Percentiles rank a stretch among this genome's conserved stretches.
Conservation (phyloP, 2,888 invertebrate genomes). For the Teleiodes luculella region DNA sequence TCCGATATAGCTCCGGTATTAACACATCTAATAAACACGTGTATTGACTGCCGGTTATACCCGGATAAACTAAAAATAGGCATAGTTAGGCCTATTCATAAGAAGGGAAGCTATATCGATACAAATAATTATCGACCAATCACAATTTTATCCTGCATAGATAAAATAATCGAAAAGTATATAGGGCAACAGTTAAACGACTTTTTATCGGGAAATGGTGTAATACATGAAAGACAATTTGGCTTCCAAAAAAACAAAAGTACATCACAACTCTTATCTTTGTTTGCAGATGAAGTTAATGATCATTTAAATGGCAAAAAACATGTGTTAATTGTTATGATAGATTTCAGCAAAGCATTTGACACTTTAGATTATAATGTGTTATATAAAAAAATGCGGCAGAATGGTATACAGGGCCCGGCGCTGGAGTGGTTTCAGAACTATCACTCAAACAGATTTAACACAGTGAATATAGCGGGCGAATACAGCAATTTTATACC, state of each 20-base stretch:
- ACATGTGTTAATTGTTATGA: background rate
- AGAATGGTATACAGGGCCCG: too few species aligned
- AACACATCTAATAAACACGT: background rate
- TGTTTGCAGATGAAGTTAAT: conserved; percentile 13
- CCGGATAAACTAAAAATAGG: background rate
- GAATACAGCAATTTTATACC: too few species aligned
- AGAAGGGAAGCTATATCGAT: background rate
- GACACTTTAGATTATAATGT: too few species aligned
- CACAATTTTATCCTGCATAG: background rate
- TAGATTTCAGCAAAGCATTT: background rate
- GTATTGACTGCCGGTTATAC: background rate
- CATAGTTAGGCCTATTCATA: background rate
- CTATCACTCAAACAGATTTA: too few species aligned
- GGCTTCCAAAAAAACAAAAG: conserved; percentile 16
- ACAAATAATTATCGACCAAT: background rate
- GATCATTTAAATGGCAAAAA: background rate
- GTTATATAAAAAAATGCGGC: too few species aligned
- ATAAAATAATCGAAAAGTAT: conserved; percentile 2
- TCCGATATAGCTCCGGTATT: background rate
- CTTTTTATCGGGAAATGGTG: background rate
- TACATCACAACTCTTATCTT: conserved; percentile 5
- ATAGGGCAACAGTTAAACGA: conserved; percentile 8
- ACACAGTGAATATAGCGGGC: too few species aligned
- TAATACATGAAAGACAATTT: conserved; percentile 10
- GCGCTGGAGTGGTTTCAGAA: too few species aligned